Conservation (phyloP, 2,113 vertebrate genomes). For the Galeopterus variegatus region DNA sequence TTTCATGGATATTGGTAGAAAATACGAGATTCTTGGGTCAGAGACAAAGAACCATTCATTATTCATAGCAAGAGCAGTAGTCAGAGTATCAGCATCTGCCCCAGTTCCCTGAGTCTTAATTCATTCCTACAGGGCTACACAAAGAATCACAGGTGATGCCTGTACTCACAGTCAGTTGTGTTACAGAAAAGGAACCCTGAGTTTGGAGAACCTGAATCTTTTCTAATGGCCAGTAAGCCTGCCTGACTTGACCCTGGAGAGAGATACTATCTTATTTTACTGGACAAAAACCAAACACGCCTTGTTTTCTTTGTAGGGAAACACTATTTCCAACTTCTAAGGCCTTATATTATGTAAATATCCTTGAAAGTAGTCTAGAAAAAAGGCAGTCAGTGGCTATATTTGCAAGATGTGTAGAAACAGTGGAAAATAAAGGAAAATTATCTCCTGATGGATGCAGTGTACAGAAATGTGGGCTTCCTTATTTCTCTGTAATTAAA, state of each 20-base stretch:
- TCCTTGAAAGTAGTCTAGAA: conserved; percentile 10
- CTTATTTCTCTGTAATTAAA: conserved; percentile 29
- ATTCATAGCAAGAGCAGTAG: not conserved
- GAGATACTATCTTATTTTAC: not conserved
- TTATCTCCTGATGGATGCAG: not conserved
- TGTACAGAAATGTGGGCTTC: not conserved
- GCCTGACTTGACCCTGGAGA: not conserved
- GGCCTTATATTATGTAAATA: not conserved
- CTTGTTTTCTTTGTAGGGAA: not conserved
- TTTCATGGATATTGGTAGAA: not conserved
- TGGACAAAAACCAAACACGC: not conserved
- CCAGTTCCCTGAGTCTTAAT: not conserved
- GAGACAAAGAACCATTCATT: not conserved
- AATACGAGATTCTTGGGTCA: not conserved
- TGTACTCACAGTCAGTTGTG: not conserved
- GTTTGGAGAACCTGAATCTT: not conserved
- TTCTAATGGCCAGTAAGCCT: not conserved
- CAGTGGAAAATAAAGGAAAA: not conserved
- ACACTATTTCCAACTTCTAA: not conserved
- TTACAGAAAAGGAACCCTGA: not conserved
- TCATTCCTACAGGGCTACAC: not conserved
- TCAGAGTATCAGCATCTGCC: not conserved
- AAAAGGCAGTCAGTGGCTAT: not conserved
- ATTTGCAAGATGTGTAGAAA: not conserved
- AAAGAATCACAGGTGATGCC: not conserved